phyloP scores from a whole-genome alignment of 1,140 invertebrate genomes.

The Potamilus streckersoni region DNA sequence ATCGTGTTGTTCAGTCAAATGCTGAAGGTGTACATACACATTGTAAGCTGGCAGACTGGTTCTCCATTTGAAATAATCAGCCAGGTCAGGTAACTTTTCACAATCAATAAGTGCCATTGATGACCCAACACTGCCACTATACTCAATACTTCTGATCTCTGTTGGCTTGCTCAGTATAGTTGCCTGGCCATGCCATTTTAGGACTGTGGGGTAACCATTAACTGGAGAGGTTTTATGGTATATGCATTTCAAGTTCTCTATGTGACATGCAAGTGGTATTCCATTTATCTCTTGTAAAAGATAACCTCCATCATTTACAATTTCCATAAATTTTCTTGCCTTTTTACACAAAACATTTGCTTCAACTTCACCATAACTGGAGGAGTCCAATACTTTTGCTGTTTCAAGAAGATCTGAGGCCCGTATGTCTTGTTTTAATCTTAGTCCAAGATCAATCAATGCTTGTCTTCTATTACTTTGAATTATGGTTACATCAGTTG shows the following conservation, averaged over 20 bases:
- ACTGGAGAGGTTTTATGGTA: background rate
- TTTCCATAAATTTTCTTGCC: background rate
- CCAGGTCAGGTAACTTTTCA: background rate
- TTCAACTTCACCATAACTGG: background rate
- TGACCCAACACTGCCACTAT: slow-evolving; percentile 2
- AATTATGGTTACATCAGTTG: background rate
- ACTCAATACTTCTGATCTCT: background rate
- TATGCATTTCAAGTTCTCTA: background rate
- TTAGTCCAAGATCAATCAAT: slow-evolving; percentile 12
- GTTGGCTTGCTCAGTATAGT: slow-evolving; percentile 1
- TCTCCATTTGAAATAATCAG: slow-evolving; percentile 8
- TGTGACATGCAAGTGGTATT: background rate
- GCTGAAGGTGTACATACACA: slow-evolving; percentile 14
- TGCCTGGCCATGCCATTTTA: too few relatives aligned
- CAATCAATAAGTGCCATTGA: slow-evolving; percentile 1
- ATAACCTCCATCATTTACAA: slow-evolving; percentile 2
- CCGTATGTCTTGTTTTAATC: slow-evolving; percentile 7
- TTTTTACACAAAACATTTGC: background rate
- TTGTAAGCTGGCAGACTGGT: background rate
- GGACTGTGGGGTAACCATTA: too few relatives aligned
- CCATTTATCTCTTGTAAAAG: background rate
- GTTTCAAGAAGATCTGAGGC: background rate
- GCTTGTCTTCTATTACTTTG: background rate
- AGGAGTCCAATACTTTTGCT: background rate
- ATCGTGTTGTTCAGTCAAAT: background rate